A percentile compares a stretch with the other conserved stretches of the same genome.
phyloP scores from a whole-genome alignment of 1,140 invertebrate species.

The Pseudomyrmex pallidus region DNA sequence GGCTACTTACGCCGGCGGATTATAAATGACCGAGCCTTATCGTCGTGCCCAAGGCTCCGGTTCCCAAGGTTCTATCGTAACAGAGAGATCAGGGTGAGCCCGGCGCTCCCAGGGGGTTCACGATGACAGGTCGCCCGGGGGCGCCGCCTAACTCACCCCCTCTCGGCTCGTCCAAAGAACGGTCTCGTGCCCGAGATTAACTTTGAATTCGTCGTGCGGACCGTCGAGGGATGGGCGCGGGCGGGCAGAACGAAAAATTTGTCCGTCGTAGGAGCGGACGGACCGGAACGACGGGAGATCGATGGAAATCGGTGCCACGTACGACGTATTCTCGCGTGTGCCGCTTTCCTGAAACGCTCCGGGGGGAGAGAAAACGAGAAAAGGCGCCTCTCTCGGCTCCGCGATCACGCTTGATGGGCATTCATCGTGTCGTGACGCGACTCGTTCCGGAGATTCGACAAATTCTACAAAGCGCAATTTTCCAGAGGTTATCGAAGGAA shows the following conservation, averaged over 20 bases:
- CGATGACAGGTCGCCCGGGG: constrained; percentile 78
- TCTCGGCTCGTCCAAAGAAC: constrained; percentile 36
- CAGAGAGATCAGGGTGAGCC: constrained; percentile 77
- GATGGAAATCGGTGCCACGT: constrained; percentile 67
- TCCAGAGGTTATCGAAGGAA: not conserved
- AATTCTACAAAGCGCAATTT: constrained; percentile 45
- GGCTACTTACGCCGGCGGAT: constrained; percentile 76
- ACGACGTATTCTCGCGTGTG: constrained; percentile 56
- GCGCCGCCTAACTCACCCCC: constrained; percentile 51
- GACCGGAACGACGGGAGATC: constrained; percentile 73
- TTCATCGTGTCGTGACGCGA: constrained; percentile 52
- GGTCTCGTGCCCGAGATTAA: constrained; percentile 75
- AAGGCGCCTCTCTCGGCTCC: constrained; percentile 11
- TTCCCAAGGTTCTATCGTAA: constrained; percentile 75
- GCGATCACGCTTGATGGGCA: constrained; percentile 47
- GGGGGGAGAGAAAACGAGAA: constrained; percentile 32
- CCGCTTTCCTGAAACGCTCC: constrained; percentile 30
- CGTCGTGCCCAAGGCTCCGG: constrained; percentile 72
- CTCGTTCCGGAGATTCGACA: constrained; percentile 43
- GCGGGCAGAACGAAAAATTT: constrained; percentile 71
- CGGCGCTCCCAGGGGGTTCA: constrained; percentile 76
- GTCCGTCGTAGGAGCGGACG: constrained; percentile 66
- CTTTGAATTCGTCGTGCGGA: constrained; percentile 74
- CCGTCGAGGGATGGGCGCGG: constrained; percentile 40
- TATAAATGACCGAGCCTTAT: constrained; percentile 81